Evolutionary conservation across 2,888 invertebrate genomes (phyloP).

Genomic region (Pammene aurita): DNA sequence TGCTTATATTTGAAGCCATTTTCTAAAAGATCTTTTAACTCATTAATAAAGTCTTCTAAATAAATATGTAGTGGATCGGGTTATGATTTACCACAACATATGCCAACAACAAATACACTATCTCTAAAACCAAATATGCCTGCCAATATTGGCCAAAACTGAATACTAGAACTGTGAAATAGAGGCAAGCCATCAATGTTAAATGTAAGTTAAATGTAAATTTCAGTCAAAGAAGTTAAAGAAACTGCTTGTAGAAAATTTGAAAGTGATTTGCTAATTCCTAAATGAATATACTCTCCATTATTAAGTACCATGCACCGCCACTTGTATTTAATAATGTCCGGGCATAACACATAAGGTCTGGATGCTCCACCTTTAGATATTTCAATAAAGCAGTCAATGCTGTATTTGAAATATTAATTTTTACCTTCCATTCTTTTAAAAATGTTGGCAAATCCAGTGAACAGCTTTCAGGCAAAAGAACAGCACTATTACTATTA

Average conservation of each 20-base stretch:
- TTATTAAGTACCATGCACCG: constrained; percentile 10
- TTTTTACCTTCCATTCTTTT: constrained; percentile 9
- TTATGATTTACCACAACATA: too few relatives aligned
- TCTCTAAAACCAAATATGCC: constrained; percentile 11
- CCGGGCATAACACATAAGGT: constrained; percentile 6
- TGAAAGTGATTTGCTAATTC: constrained; percentile 15
- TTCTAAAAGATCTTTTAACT: constrained; percentile 11
- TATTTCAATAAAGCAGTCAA: constrained; percentile 13
- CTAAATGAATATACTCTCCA: constrained; percentile 14
- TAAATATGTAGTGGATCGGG: too few relatives aligned
- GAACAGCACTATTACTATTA: constrained; percentile 2
- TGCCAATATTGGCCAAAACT: constrained; percentile 14
- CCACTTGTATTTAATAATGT: constrained; percentile 10
- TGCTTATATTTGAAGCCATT: constrained; percentile 1
- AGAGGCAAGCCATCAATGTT: too few relatives aligned
- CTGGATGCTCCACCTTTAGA: constrained; percentile 8
- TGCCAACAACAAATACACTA: constrained; percentile 12
- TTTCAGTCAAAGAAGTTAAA: too few relatives aligned
- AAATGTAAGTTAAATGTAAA: too few relatives aligned
- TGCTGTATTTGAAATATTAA: constrained; percentile 12
- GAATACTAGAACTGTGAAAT: constrained; percentile 14
- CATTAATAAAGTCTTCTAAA: constrained; percentile 14
- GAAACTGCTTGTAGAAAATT: too few relatives aligned
- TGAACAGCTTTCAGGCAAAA: neutral
- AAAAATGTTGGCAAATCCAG: constrained; percentile 10